Evolutionary conservation across 2,797 vertebrate genomes (phyloP).

Genomic region (Microtus agrestis): DNA sequence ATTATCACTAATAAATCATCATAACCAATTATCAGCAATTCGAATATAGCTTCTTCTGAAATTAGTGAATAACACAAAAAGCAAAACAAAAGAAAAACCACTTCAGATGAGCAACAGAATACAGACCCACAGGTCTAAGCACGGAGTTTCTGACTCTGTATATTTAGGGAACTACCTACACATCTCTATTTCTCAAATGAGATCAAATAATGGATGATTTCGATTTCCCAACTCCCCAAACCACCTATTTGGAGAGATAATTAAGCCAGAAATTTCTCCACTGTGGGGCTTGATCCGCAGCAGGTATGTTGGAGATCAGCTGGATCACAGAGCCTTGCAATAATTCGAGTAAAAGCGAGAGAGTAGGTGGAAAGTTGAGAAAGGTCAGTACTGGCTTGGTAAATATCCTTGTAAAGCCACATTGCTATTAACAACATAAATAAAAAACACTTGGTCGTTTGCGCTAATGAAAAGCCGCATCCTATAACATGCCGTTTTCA

Average conservation of each 20-base stretch:
- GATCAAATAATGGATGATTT: not conserved
- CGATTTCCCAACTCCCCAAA: not conserved
- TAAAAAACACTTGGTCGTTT: slow-evolving; percentile 10
- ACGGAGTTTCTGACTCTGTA: not conserved
- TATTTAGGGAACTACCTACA: not conserved
- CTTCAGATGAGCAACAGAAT: not conserved
- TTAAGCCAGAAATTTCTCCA: not conserved
- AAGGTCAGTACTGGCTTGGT: not conserved
- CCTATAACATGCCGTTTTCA: not conserved
- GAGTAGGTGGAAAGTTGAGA: not conserved
- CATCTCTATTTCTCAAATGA: not conserved
- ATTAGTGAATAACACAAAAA: not conserved
- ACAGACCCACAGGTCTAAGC: not conserved
- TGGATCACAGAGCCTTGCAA: not conserved
- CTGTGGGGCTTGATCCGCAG: not conserved
- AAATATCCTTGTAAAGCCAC: not conserved
- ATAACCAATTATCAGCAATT: not conserved
- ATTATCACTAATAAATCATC: not conserved
- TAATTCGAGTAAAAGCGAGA: not conserved
- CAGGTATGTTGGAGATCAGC: not conserved
- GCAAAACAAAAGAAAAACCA: not conserved
- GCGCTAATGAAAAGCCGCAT: not conserved
- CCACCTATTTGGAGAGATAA: not conserved
- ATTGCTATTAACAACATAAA: not conserved
- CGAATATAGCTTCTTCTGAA: not conserved